Conservation (phyloP, 2,113 vertebrate species). For the Notarius quadriscutis region DNA sequence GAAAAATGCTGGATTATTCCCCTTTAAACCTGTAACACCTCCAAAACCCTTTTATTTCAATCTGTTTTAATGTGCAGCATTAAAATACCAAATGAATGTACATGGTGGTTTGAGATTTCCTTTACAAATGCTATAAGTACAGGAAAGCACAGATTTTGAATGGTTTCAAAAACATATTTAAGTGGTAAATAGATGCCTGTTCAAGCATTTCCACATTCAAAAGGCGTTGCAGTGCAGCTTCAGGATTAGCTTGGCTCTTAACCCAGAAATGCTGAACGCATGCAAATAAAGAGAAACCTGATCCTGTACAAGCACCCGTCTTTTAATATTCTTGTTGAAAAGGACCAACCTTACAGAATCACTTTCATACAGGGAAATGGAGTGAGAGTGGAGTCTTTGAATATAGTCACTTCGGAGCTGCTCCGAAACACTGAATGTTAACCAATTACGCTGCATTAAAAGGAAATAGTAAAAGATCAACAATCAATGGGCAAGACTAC, state of each 20-base stretch:
- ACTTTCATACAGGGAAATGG: background rate
- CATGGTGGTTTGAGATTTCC: background rate
- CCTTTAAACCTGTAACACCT: background rate
- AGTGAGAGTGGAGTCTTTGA: background rate
- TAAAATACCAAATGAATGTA: background rate
- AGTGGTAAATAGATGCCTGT: constrained; percentile 5
- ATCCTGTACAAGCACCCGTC: background rate
- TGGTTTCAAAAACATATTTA: background rate
- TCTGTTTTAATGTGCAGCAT: background rate
- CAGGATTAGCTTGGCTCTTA: constrained; percentile 23
- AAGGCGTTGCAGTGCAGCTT: constrained; percentile 22
- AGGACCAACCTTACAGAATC: background rate
- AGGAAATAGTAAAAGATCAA: no score
- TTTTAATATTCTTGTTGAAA: background rate
- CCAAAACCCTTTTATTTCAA: background rate
- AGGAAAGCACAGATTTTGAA: background rate
- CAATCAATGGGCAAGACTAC: background rate
- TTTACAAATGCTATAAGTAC: background rate
- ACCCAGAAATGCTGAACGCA: constrained; percentile 19
- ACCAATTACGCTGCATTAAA: background rate
- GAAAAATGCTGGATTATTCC: background rate
- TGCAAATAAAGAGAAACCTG: constrained; percentile 20
- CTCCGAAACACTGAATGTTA: background rate
- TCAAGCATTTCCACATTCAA: constrained; percentile 16
- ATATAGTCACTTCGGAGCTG: background rate